Evolutionary conservation across 1,140 invertebrate species (phyloP), one percentile per base, ranked within the genome.

Genomic region (Pseudachorutes palmiensis): DNA sequence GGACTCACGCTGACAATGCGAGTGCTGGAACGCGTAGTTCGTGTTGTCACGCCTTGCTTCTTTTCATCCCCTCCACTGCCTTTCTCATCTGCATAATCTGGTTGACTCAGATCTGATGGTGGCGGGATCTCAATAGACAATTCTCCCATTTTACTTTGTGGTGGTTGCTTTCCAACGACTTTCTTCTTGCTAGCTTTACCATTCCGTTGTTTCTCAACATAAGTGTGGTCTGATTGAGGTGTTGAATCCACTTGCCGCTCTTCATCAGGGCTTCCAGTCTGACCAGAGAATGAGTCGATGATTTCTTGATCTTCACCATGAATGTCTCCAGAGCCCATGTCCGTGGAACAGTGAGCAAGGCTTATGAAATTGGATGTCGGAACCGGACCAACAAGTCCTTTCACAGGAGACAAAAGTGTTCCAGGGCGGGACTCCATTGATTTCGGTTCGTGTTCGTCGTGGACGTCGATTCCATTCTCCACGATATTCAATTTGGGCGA

Each of bases 71-170:
- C 36, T n/a, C 62, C 33, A 33, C 62, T 41, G n/a, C 19, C 51
- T n/a, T n/a, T n/a, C n/a, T n/a, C n/a, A 19, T 12, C 2, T 26
- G 16, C 33, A 5, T 31, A 32, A n/a, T n/a, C n/a, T n/a, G n/a
- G n/a, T n/a, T n/a, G 2, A 61, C 65, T 60, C 57, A 1, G 30
- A 31, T 59, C 31, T 36, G 26, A n/a, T 62, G 49, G 26, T 85
- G 85, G 62, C 83, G 88, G 88, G 68, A 90, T 90, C 73, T 90
- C 88, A 71, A 90, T 90, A 0, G 88, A 79, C 62, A 90, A 79
- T 74, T 90, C 66, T n/a, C 65, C 67, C 16, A 73, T 48, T 51
- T 67, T 70, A 16, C 65, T 49, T 60, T 41, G 26, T 0, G 28
- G 12, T 12, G 51, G 24, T 9, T 24, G 9, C 12, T 5, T 14